Evolutionary conservation across 2,113 vertebrate genomes (phyloP).

Genomic region (Vanacampus margaritifer): DNA sequence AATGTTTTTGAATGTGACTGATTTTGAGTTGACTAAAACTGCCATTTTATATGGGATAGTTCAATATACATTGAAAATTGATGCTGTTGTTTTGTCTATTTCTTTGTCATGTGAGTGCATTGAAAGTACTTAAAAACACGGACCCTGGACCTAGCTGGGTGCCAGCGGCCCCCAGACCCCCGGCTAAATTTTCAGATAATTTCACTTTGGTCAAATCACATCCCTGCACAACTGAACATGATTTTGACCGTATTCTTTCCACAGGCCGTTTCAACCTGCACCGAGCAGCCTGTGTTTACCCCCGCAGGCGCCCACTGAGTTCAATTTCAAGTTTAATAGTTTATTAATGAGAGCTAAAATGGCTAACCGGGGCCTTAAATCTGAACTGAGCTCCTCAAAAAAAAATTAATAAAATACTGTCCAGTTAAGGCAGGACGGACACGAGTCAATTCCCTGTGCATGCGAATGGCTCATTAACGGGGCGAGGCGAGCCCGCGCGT

Average conservation of each 20-base stretch:
- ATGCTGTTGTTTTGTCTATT: too few species aligned
- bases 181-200: too few species aligned
- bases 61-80: too few species aligned
- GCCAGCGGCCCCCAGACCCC: too few species aligned
- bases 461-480: slow-evolving; percentile 95
- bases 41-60: too few species aligned
- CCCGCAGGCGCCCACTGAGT: slow-evolving; percentile 15
- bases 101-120: too few species aligned
- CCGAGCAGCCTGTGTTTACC: slow-evolving; percentile 21
- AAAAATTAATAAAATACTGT: slow-evolving; percentile 74
- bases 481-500: slow-evolving; percentile 68
- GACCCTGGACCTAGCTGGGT: too few species aligned
- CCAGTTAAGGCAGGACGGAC: slow-evolving; percentile 84
- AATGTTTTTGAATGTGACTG: too few species aligned
- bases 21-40: too few species aligned
- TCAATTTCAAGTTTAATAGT: slow-evolving; percentile 59
- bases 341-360: slow-evolving; percentile 69
- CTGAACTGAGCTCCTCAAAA: slow-evolving; percentile 69
- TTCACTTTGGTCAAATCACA: too few species aligned
- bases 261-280: slow-evolving; percentile 4
- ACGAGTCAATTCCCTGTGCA: slow-evolving; percentile 96
- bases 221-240: neutral
- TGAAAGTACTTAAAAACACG: too few species aligned
- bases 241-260: neutral
- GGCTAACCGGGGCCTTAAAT: slow-evolving; percentile 78